phyloP scores from a whole-genome alignment of 2,797 vertebrate genomes.

The Adelosebastes latens region DNA sequence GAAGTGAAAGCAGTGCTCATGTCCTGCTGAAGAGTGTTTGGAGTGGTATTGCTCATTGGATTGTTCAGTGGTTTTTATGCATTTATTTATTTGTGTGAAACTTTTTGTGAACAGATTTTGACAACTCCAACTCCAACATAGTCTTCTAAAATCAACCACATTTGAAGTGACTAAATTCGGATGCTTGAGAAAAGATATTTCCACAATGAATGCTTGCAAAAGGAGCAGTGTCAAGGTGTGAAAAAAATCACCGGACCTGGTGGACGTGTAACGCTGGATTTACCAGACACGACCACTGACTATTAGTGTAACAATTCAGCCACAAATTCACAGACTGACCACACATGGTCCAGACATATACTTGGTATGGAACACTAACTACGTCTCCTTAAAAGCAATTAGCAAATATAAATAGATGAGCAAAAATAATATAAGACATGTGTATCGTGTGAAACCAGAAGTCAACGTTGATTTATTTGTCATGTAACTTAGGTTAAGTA shows the following conservation, averaged over 20 bases:
- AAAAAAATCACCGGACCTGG: too few relatives aligned
- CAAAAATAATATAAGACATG: not conserved
- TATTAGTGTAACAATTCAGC: too few relatives aligned
- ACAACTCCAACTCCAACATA: slow-evolving; percentile 30
- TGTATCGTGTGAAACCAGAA: not conserved
- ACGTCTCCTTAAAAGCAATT: not conserved
- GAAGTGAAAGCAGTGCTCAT: slow-evolving; percentile 23
- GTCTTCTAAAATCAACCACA: slow-evolving; percentile 19
- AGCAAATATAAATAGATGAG: not conserved
- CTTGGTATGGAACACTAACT: not conserved
- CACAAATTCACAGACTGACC: too few relatives aligned
- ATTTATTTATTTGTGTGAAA: slow-evolving; percentile 13
- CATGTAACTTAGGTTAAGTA: too few relatives aligned
- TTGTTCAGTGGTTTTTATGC: not conserved
- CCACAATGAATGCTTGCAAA: slow-evolving; percentile 27
- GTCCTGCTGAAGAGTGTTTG: slow-evolving; percentile 16
- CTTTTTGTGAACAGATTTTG: slow-evolving; percentile 9
- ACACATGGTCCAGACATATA: too few relatives aligned
- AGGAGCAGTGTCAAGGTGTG: not conserved
- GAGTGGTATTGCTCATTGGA: slow-evolving; percentile 1
- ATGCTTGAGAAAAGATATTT: slow-evolving; percentile 28
- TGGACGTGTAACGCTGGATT: too few relatives aligned
- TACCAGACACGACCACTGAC: too few relatives aligned
- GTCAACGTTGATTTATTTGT: too few relatives aligned
- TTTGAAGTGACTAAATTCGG: not conserved